Conservation (phyloP, 2,888 invertebrate species). For the Aethes cnicana region DNA sequence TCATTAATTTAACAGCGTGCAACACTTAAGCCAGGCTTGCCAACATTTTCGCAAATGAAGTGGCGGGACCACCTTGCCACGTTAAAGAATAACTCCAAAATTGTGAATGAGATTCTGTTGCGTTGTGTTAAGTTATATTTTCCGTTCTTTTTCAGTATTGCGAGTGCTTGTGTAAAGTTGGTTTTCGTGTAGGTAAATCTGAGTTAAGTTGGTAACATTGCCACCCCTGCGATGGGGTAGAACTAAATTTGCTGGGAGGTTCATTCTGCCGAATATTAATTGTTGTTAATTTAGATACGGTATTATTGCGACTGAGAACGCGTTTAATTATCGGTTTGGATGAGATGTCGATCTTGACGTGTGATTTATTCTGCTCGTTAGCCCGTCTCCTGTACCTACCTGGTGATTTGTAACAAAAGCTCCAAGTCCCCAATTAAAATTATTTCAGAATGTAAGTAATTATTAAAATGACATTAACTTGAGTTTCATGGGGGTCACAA, state of each 20-base stretch:
- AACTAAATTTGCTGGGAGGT: conserved; percentile 33
- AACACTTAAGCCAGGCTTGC: conserved; percentile 78
- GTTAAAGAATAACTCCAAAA: conserved; percentile 32
- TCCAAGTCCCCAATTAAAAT: too few relatives aligned
- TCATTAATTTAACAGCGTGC: conserved; percentile 82
- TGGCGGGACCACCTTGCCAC: conserved; percentile 63
- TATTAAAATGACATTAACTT: too few relatives aligned
- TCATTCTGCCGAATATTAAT: conserved; percentile 33
- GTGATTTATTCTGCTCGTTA: conserved; percentile 17
- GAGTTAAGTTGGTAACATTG: conserved; percentile 59
- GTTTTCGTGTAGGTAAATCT: conserved; percentile 39
- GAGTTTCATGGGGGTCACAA: too few relatives aligned
- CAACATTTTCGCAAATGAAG: conserved; percentile 79
- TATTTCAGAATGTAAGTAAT: too few relatives aligned
- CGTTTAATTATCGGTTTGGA: conserved; percentile 17
- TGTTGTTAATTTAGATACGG: conserved; percentile 33
- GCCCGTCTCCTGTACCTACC: too few relatives aligned
- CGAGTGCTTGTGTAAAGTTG: conserved; percentile 29
- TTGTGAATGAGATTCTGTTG: conserved; percentile 20
- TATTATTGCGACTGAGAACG: conserved; percentile 30
- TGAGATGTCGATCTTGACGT: conserved; percentile 14
- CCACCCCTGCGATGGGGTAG: conserved; percentile 50
- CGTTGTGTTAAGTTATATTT: conserved; percentile 28
- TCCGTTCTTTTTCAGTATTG: conserved; percentile 16
- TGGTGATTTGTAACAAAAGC: too few relatives aligned